Percentiles rank a stretch among this genome's conserved stretches.
phyloP scores from a whole-genome alignment of 2,888 invertebrate species.

The Acanthosoma haemorrhoidale region DNA sequence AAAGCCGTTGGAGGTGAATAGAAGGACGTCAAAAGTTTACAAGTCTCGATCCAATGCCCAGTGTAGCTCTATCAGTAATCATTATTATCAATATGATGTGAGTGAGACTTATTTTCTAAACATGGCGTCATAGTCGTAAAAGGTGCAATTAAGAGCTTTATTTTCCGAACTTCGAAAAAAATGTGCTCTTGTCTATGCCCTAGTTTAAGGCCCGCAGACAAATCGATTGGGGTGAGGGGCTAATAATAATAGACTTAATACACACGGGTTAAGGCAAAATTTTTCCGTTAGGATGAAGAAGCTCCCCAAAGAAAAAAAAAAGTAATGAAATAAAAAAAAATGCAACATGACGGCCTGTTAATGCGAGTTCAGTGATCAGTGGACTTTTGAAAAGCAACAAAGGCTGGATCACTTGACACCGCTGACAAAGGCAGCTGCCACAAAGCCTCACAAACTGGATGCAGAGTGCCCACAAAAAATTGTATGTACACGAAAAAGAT shows the following conservation, averaged over 20 bases:
- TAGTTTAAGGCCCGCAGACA: neutral
- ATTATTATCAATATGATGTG: too few species aligned
- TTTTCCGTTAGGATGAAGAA: neutral
- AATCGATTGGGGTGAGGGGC: neutral
- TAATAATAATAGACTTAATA: neutral
- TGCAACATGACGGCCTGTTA: slow-evolving; percentile 9
- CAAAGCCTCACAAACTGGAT: neutral
- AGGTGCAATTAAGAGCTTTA: too few species aligned
- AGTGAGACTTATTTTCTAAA: too few species aligned
- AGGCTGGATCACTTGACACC: neutral
- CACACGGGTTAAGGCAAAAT: neutral
- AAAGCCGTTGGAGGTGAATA: too few species aligned
- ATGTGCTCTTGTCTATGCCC: neutral
- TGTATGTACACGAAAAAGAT: neutral
- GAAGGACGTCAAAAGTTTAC: too few species aligned
- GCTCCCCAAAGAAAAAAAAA: neutral
- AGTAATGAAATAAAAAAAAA: neutral
- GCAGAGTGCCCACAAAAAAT: neutral
- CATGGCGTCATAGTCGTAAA: too few species aligned
- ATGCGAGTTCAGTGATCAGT: neutral
- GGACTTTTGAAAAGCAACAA: neutral
- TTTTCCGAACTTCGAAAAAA: too few species aligned
- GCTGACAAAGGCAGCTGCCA: neutral
- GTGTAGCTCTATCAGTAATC: too few species aligned
- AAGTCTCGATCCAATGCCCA: too few species aligned